Percentiles rank a stretch among this genome's conserved stretches.
Conservation (phyloP, 37 sponge, comb jelly and placozoan species). For the Dysidea cf. avara region DNA sequence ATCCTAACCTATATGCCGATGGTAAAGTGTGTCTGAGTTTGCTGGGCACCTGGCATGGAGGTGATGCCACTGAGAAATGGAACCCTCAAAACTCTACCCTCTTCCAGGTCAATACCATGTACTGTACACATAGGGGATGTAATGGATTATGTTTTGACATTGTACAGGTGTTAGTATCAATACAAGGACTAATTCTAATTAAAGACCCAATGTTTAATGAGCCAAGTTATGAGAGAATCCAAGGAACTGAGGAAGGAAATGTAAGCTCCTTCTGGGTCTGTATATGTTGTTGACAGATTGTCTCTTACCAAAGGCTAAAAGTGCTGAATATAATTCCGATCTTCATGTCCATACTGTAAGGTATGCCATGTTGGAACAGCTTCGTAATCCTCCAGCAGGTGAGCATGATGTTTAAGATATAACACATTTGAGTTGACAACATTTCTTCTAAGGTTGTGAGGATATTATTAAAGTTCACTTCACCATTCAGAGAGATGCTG, state of each 20-base stretch:
- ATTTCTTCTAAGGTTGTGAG: constrained; percentile 84
- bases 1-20: constrained; percentile 95
- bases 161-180: constrained; percentile 78
- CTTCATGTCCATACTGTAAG: constrained; percentile 72
- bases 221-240: constrained; percentile 87
- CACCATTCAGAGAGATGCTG: constrained; percentile 48
- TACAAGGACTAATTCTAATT: constrained; percentile 87
- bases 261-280: too few relatives aligned
- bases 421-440: too few relatives aligned
- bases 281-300: too few relatives aligned
- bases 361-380: constrained; percentile 83
- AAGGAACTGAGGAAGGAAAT: constrained; percentile 78
- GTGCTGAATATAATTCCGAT: constrained; percentile 69
- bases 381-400: constrained; percentile 80
- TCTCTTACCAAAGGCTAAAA: constrained; percentile 48
- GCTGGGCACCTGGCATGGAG: constrained; percentile 95
- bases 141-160: too few relatives aligned
- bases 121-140: too few relatives aligned
- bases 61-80: constrained; percentile 92
- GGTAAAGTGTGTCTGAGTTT: constrained; percentile 92
- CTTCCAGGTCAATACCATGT: too few relatives aligned
- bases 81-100: constrained; percentile 69
- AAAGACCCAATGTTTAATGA: constrained; percentile 94
- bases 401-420: too few relatives aligned
- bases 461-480: constrained; percentile 79